These are phyloP conservation scores for Loriculus beryllinus DNA, from an alignment of 2,797 vertebrate genomes.

Conservation along the genomic window DNA sequence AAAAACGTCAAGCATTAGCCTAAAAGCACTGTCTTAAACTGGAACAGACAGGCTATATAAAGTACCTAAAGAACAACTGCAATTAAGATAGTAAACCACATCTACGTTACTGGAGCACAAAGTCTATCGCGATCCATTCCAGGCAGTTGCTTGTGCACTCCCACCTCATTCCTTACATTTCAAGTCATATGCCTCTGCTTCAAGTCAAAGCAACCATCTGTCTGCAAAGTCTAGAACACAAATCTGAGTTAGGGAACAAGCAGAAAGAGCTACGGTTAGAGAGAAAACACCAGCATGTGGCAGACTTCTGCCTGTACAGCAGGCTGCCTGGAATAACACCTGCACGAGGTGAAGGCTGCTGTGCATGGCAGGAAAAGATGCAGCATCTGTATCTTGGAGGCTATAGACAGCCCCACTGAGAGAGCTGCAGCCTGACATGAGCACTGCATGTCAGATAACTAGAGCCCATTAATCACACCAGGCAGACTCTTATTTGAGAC, in stretches of 20 bases:
- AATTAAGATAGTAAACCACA: background rate
- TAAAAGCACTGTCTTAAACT: background rate
- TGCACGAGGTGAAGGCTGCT: background rate
- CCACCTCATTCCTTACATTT: background rate
- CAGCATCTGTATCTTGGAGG: background rate
- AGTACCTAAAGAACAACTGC: background rate
- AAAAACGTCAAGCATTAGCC: background rate
- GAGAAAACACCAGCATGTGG: background rate
- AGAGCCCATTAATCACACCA: background rate
- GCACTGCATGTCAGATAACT: background rate
- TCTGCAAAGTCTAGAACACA: background rate
- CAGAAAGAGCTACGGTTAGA: background rate
- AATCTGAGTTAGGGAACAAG: background rate
- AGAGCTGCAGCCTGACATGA: background rate
- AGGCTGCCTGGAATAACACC: background rate
- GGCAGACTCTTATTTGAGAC: background rate
- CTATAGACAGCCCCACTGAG: background rate
- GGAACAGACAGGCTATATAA: background rate
- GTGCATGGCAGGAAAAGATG: background rate
- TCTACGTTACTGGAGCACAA: background rate
- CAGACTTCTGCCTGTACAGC: background rate
- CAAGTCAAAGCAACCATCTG: background rate
- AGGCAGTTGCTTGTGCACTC: background rate
- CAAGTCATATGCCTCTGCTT: background rate
- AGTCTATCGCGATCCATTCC: background rate